Percentiles rank a stretch among this genome's conserved stretches.
Evolutionary conservation across 2,113 vertebrate species (phyloP).

Genomic region (Laterallus jamaicensis): DNA sequence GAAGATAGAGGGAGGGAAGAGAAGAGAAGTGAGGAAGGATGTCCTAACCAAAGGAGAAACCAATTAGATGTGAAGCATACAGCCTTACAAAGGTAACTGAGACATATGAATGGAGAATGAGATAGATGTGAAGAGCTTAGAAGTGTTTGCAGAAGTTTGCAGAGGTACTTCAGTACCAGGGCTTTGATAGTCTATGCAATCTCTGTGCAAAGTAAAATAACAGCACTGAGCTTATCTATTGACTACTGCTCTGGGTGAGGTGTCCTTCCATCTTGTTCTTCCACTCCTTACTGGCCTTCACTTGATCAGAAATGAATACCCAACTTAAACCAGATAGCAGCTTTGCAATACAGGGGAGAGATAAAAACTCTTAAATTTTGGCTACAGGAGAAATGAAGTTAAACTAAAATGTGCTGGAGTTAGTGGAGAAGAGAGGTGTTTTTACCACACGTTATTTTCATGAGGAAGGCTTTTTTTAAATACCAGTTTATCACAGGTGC

Average conservation of each 20-base stretch:
- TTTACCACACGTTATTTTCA: background rate
- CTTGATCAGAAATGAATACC: background rate
- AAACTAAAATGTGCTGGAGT: background rate
- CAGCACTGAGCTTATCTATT: background rate
- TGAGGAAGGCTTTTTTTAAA: background rate
- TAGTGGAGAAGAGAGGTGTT: background rate
- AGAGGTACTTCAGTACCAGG: background rate
- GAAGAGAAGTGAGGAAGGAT: background rate
- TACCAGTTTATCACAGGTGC: background rate
- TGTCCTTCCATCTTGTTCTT: background rate
- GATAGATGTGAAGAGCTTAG: background rate
- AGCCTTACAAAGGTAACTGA: background rate
- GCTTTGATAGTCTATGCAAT: background rate
- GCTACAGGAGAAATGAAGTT: background rate
- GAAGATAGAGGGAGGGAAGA: background rate
- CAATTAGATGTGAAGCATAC: background rate
- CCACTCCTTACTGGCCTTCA: background rate
- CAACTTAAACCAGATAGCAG: background rate
- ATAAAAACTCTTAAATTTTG: background rate
- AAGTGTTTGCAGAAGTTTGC: background rate
- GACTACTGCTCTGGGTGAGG: background rate
- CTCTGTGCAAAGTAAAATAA: background rate
- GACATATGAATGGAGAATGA: background rate
- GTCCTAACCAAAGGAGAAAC: background rate
- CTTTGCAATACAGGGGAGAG: background rate